Evolutionary conservation across 2,888 invertebrate genomes (phyloP).

Genomic region (Onchidella celtica): DNA sequence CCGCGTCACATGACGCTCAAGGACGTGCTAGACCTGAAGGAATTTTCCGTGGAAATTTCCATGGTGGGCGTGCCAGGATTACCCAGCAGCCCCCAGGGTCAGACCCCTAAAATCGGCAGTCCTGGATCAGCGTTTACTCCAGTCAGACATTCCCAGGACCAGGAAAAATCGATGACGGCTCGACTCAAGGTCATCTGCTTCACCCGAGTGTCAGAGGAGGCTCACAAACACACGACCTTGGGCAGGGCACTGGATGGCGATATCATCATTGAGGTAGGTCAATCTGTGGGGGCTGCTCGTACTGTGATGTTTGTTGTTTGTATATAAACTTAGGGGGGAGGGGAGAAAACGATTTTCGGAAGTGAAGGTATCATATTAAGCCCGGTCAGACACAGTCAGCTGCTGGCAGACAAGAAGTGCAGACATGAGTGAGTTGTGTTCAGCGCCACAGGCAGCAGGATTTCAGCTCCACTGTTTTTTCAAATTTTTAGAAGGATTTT

Average conservation of each 20-base stretch:
- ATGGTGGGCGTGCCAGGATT: constrained; percentile 20
- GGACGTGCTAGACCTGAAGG: constrained; percentile 29
- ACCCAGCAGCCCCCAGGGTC: constrained; percentile 58
- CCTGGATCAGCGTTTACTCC: constrained; percentile 71
- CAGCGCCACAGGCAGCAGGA: too few relatives aligned
- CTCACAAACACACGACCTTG: constrained; percentile 26
- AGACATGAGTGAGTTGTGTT: too few relatives aligned
- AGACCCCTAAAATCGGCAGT: constrained; percentile 64
- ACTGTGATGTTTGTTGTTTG: too few relatives aligned
- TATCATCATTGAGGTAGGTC: constrained; percentile 38
- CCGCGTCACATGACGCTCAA: constrained; percentile 51
- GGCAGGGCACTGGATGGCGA: constrained; percentile 32
- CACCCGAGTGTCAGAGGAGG: constrained; percentile 2
- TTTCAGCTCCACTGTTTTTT: too few relatives aligned
- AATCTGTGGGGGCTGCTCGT: too few relatives aligned
- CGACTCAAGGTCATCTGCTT: constrained; percentile 27
- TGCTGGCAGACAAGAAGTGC: too few relatives aligned
- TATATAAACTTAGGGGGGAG: too few relatives aligned
- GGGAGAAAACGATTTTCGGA: too few relatives aligned
- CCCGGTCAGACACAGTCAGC: too few relatives aligned
- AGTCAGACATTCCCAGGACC: constrained; percentile 50
- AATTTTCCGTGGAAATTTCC: constrained; percentile 42
- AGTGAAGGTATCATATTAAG: too few relatives aligned
- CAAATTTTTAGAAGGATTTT: too few relatives aligned
- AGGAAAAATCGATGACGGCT: constrained; percentile 35